These are phyloP conservation scores for Cardiocondyla obscurior DNA, from an alignment of 1,140 invertebrate genomes.

Conservation along the genomic window DNA sequence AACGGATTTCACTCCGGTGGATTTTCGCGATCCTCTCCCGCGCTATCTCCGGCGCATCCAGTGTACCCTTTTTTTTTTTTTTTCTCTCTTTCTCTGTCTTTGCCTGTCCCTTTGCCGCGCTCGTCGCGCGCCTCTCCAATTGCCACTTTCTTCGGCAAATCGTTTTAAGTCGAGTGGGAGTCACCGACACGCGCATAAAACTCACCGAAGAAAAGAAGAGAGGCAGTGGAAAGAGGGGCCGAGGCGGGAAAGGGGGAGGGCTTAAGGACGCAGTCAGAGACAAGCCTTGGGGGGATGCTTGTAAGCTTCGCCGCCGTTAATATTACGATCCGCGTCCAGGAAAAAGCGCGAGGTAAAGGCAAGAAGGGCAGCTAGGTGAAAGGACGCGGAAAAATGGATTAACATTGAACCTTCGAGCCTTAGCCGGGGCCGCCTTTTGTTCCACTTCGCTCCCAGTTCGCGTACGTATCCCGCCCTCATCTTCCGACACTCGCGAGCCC, in stretches of 20 bases:
- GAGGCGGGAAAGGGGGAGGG: not conserved
- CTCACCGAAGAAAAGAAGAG: slow-evolving; percentile 29
- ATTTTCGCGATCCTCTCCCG: slow-evolving; percentile 47
- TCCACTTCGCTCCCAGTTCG: not conserved
- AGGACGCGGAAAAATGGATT: slow-evolving; percentile 74
- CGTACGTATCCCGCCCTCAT: slow-evolving; percentile 11
- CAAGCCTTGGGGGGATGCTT: slow-evolving; percentile 28
- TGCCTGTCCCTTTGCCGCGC: slow-evolving; percentile 4
- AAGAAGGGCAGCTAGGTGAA: slow-evolving; percentile 45
- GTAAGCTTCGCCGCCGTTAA: slow-evolving; percentile 72
- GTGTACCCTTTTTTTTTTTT: not conserved
- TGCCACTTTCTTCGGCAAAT: slow-evolving; percentile 60
- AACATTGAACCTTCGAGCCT: slow-evolving; percentile 69
- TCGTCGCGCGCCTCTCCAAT: slow-evolving; percentile 48
- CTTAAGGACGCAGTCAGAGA: slow-evolving; percentile 33
- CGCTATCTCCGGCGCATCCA: not conserved
- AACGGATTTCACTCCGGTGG: slow-evolving; percentile 67
- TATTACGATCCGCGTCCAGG: slow-evolving; percentile 67
- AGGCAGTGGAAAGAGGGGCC: not conserved
- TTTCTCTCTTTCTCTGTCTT: not conserved
- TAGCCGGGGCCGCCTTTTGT: not conserved
- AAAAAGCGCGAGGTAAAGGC: slow-evolving; percentile 38
- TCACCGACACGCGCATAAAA: slow-evolving; percentile 56
- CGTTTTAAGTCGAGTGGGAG: slow-evolving; percentile 51
- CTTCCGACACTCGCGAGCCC: slow-evolving; percentile 29